Evolutionary conservation across 92 coral and sea anemone genomes (phyloP), one percentile per base, ranked within the genome.

Genomic region (Zoanthus sociatus): DNA sequence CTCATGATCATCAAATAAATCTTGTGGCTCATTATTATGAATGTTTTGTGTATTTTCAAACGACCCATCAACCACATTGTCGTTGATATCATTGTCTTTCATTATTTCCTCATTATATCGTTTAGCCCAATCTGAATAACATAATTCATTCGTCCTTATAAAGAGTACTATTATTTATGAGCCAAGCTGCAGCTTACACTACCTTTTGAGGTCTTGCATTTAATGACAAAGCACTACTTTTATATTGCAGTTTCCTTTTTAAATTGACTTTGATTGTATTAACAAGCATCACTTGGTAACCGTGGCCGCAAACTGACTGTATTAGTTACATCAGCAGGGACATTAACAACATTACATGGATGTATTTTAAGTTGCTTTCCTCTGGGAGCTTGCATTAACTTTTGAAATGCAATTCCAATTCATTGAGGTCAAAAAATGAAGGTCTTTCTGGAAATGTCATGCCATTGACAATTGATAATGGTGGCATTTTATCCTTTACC

Each of bases 301-400:
- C n/a, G n/a, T 78, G 82, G 89, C 14, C 85, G 47, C 86, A 90
- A 77, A 78, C 48, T 90, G 21, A 86, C 77, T 1, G 90, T 86
- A 79, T 58, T 85, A 58, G 46, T 71, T 21, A 78, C 83, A 73
- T 90, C 92, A 54, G 90, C 90, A 53, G n/a, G n/a, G n/a, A n/a
- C n/a, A n/a, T n/a, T n/a, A n/a, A n/a, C n/a, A n/a, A n/a, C n/a
- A n/a, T n/a, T n/a, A n/a, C n/a, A n/a, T n/a, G n/a, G n/a, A n/a
- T n/a, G n/a, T n/a, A n/a, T n/a, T n/a, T n/a, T n/a, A n/a, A n/a
- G n/a, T n/a, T n/a, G n/a, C n/a, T n/a, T n/a, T n/a, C n/a, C n/a
- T n/a, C n/a, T n/a, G n/a, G n/a, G n/a, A n/a, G n/a, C n/a, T 89
- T 89, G 92, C 92, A 89, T 77, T 51, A 89, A 66, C 78, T 89